These are phyloP conservation scores for Psammodynastes pulverulentus DNA, from an alignment of 2,113 vertebrate genomes.

Conservation along the genomic window DNA sequence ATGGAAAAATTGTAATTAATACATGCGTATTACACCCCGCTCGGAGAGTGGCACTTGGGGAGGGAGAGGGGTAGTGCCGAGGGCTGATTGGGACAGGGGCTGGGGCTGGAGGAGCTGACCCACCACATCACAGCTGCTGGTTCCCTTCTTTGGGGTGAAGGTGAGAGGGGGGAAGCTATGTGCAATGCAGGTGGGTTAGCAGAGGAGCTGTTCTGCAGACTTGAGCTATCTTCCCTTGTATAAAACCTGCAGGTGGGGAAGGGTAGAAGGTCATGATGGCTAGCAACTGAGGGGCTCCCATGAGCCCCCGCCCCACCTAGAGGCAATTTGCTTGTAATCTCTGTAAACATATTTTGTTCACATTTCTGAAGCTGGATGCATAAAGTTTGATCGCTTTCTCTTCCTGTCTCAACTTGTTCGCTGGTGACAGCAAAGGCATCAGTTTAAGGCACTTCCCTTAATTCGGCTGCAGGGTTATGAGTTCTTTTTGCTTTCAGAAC, in stretches of 20 bases:
- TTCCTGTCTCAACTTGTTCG: conserved; percentile 20
- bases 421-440: conserved; percentile 32
- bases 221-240: not conserved
- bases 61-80: conserved; percentile 64
- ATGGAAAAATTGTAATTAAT: conserved; percentile 38
- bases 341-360: conserved; percentile 17
- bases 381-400: conserved; percentile 15
- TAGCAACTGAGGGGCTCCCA: not conserved
- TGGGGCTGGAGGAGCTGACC: conserved; percentile 12
- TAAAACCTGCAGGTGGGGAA: not conserved
- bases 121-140: conserved; percentile 20
- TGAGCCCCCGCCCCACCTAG: conserved; percentile 7
- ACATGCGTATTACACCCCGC: conserved; percentile 38
- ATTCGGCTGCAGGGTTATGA: conserved; percentile 5
- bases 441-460: conserved; percentile 26
- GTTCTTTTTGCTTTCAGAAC: not conserved
- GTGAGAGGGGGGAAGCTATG: not conserved
- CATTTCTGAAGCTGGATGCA: conserved; percentile 16
- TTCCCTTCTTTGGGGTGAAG: conserved; percentile 5
- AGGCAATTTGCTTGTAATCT: conserved; percentile 1
- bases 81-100: conserved; percentile 10
- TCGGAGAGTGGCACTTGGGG: conserved; percentile 60
- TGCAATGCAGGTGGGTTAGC: conserved; percentile 10
- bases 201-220: not conserved
- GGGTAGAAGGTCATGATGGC: not conserved